Percentiles rank a stretch among this genome's conserved stretches.
Conservation (phyloP, 1,140 invertebrate species). For the Cotesia chilonis region DNA sequence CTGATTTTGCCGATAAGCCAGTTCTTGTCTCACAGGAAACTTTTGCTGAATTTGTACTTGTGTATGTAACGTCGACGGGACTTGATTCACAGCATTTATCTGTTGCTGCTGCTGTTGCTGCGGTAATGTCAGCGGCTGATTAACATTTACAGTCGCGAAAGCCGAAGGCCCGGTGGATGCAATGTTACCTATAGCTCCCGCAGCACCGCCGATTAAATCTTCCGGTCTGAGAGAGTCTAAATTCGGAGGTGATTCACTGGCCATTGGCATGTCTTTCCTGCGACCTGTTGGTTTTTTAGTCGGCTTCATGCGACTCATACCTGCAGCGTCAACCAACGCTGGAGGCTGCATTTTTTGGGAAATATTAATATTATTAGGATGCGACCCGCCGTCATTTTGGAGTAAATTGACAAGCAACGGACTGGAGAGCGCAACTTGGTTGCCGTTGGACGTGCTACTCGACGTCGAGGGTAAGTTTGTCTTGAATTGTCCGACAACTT, state of each 20-base stretch:
- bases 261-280: slow-evolving; percentile 56
- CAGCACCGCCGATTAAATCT: slow-evolving; percentile 54
- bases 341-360: slow-evolving; percentile 66
- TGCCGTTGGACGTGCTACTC: slow-evolving; percentile 53
- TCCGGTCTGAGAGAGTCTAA: slow-evolving; percentile 58
- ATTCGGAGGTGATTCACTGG: slow-evolving; percentile 54
- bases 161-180: slow-evolving; percentile 51
- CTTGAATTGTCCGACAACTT: slow-evolving; percentile 54
- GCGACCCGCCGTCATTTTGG: slow-evolving; percentile 80
- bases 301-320: slow-evolving; percentile 62
- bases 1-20: slow-evolving; percentile 52
- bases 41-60: slow-evolving; percentile 64
- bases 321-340: slow-evolving; percentile 60
- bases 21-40: slow-evolving; percentile 59
- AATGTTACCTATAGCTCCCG: slow-evolving; percentile 42
- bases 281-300: slow-evolving; percentile 61
- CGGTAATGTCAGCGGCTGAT: slow-evolving; percentile 60
- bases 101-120: slow-evolving; percentile 48
- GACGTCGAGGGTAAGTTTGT: slow-evolving; percentile 57
- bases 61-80: slow-evolving; percentile 45
- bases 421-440: slow-evolving; percentile 79
- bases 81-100: slow-evolving; percentile 35
- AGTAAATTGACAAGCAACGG: slow-evolving; percentile 91
- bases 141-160: slow-evolving; percentile 59
- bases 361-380: slow-evolving; percentile 58